Conservation (phyloP, 1,140 invertebrate species). For the Eupristina koningsbergeri region DNA sequence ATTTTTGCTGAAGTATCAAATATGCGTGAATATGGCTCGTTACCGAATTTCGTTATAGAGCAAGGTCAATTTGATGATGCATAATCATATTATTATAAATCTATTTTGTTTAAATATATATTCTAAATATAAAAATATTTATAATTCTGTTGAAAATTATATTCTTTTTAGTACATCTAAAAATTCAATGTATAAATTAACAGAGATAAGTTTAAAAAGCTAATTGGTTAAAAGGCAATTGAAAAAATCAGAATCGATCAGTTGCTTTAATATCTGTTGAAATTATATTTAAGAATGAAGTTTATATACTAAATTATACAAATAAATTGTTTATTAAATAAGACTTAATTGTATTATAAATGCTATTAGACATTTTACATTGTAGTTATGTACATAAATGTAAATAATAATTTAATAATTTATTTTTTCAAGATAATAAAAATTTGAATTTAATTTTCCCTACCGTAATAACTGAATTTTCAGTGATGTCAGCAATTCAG, state of each 20-base stretch:
- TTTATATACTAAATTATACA: too few species aligned
- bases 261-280: too few species aligned
- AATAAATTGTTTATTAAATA: too few species aligned
- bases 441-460: conserved; percentile 14
- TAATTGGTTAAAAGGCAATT: too few species aligned
- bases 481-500: conserved; percentile 18
- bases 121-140: too few species aligned
- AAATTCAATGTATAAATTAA: background rate
- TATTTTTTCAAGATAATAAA: conserved; percentile 12
- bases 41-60: conserved; percentile 5
- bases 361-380: background rate
- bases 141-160: too few species aligned
- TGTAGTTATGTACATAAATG: background rate
- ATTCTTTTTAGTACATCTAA: background rate
- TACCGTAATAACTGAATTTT: conserved; percentile 25
- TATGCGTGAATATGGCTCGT: conserved; percentile 30
- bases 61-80: conserved; percentile 48
- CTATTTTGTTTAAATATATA: too few species aligned
- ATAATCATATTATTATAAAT: conserved; percentile 21
- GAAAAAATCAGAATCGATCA: too few species aligned
- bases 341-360: background rate
- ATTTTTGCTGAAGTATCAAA: conserved; percentile 25
- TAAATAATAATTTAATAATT: conserved; percentile 16
- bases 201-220: too few species aligned
- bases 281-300: too few species aligned